Base-by-base conservation (phyloP, 2,888 invertebrate genomes). In the Portevinia maculata region DNA sequence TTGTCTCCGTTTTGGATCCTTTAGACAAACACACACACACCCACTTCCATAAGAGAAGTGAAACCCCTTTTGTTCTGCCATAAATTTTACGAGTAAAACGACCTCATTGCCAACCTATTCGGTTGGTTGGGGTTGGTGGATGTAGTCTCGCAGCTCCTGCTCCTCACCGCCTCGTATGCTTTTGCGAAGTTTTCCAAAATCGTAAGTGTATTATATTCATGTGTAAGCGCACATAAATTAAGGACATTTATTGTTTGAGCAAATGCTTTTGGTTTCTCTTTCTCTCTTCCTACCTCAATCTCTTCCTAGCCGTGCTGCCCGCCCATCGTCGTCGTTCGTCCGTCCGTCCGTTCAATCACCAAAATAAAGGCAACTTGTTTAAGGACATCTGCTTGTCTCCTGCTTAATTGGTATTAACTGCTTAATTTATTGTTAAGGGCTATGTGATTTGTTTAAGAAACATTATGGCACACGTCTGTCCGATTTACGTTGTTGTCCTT, bases 321-420 rank as follows among this genome's bases (percentile, higher is more conserved):
- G 9, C 21, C 28, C 13, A 1, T 50, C 48, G 30, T 24, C 28
- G 21, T 48, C 60, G 41, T 74, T 5, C 24, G 24, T 24, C 24
- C 24, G 24, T 24, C 24, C 24, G 24, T 24, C 39, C 65, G 69
- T 78, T 83, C 78, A 79, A 79, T 84, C 79, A 74, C 65, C 55
- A 65, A 52, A 55, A 52, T 69, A 70, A 85, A 81, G 85, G 86
- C 85, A 85, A 84, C 85, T 86, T 86, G 86, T 86, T 86, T 87
- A 86, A 86, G 86, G 87, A 87, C 87, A 88, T 86, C 88, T 87
- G 88, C 88, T 87, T 86, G 86, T 87, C 87, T 86, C 81, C 88
- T 88, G 87, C 88, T 88, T 89, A 89, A 89, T 89, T 89, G 89
- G 89, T 88, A 89, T 89, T 89, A 89, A 88, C 89, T 88, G 87